Conservation (phyloP, 2,113 vertebrate species). For the Polyodon spathula region DNA sequence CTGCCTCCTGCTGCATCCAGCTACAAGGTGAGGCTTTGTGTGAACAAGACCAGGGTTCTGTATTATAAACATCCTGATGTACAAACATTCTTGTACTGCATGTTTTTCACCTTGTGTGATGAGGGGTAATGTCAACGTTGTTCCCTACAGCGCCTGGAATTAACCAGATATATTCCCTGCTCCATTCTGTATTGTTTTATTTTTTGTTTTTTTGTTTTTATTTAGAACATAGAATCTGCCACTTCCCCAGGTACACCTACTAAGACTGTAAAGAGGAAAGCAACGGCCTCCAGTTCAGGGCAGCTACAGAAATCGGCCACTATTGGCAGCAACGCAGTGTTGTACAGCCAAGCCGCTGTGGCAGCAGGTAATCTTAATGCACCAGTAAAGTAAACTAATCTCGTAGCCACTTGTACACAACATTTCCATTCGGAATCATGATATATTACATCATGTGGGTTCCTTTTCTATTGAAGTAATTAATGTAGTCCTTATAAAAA, state of each 20-base stretch:
- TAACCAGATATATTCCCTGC: not conserved
- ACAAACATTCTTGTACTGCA: too few species aligned
- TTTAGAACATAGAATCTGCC: conserved; percentile 42
- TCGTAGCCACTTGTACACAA: too few species aligned
- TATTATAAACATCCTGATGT: too few species aligned
- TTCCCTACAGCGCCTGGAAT: too few species aligned
- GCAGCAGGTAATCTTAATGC: conserved; percentile 47
- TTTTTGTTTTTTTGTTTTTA: not conserved
- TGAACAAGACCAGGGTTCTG: too few species aligned
- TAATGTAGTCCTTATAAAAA: too few species aligned
- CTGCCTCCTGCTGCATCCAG: conserved; percentile 31
- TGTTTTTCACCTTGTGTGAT: too few species aligned
- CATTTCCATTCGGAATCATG: too few species aligned
- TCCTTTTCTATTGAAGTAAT: too few species aligned
- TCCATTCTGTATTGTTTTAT: not conserved
- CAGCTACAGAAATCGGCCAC: conserved; percentile 68
- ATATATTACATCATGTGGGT: too few species aligned
- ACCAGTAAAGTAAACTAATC: not conserved
- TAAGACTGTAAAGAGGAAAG: conserved; percentile 75
- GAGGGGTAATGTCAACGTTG: too few species aligned
- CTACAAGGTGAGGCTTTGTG: conserved; percentile 25
- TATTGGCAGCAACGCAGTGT: conserved; percentile 84
- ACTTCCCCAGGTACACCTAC: conserved; percentile 30
- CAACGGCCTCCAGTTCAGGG: conserved; percentile 42
- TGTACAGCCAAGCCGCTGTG: conserved; percentile 73